phyloP scores from a whole-genome alignment of 64 coral and sea anemone genomes.

The Montipora sp. region DNA sequence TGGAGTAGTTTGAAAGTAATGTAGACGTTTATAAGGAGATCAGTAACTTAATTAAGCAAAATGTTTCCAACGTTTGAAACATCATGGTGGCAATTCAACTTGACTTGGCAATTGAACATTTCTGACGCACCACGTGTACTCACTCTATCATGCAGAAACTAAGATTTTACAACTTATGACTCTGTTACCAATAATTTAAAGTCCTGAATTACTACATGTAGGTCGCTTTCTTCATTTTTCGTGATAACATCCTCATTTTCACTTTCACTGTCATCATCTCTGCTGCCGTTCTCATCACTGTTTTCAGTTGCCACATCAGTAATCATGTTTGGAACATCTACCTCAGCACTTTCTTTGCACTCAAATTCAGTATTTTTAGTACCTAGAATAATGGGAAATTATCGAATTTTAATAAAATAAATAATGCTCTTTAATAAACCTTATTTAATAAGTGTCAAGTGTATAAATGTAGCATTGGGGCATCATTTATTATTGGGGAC shows the following conservation, averaged over 20 bases:
- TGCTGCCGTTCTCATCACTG: background rate
- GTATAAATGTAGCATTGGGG: no score
- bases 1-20: background rate
- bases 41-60: background rate
- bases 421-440: no score
- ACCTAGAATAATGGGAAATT: background rate
- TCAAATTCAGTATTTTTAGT: background rate
- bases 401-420: no score
- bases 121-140: no score
- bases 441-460: no score
- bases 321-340: background rate
- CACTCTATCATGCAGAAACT: no score
- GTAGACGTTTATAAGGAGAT: background rate
- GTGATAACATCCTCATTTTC: background rate
- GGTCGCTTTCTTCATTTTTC: background rate
- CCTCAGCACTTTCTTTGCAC: background rate
- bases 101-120: no score
- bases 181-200: background rate
- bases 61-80: no score
- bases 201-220: background rate
- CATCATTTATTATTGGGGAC: no score
- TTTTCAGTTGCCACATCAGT: background rate
- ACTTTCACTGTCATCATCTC: background rate
- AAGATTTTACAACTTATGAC: no score
- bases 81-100: no score